Evolutionary conservation across 2,888 invertebrate genomes (phyloP), one percentile per base, ranked within the genome.

Genomic region (Drosophila kokeensis): DNA sequence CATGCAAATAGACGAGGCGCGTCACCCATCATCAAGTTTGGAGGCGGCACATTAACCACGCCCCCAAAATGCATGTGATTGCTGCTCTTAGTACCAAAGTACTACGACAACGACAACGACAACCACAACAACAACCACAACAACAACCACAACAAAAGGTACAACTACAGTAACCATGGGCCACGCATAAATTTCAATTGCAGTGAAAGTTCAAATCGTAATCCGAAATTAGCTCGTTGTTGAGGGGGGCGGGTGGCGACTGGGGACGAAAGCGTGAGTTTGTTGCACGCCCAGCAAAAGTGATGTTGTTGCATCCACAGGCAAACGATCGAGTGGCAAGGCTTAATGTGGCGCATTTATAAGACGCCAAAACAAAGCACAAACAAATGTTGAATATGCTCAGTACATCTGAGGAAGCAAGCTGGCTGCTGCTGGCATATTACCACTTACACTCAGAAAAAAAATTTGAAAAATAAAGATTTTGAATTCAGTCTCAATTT

Each of bases 151-250:
- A 40, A 54, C 10, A 4, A 53, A 32, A 10, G 32, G 34, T 15
- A 21, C 53, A 58, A 13, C n/a, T n/a, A 70, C 61, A 62, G 59
- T 62, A 50, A 65, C 69, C 54, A 63, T 71, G 63, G 76, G 73
- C 81, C 65, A 89, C 79, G 89, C 89, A 89, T 89, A 79, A 81
- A 78, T 79, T 73, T 65, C 76, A 76, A 87, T 78, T 81, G 87
- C 79, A 87, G 87, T 87, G 87, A 87, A 87, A 87, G 87, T 87
- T 79, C 77, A 82, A 66, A 69, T 69, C 65, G 68, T 69, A 72
- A 45, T 59, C 57, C 69, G 73, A 72, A 75, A 86, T 88, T 83
- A 67, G 80, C 69, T 67, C 61, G 45, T 15, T 8, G 45, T 24
- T 15, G 15, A 7, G 36, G 36, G 45, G 4, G 24, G 45, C 24